These are phyloP conservation scores for Drosophila truncata DNA, from an alignment of 1,140 invertebrate species.

Conservation along the genomic window DNA sequence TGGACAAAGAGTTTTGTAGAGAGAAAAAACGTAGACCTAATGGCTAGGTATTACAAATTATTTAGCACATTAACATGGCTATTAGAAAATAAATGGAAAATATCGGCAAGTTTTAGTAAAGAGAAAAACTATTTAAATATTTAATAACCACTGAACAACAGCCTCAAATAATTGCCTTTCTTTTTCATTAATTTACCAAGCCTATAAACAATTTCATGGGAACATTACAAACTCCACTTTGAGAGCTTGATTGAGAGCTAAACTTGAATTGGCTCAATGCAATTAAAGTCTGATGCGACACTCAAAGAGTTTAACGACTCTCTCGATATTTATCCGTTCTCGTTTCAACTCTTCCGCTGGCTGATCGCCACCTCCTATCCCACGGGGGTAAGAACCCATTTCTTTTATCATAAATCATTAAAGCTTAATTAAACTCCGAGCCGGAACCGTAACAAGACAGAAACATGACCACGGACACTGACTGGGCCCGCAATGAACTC, in stretches of 20 bases:
- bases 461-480: conserved; percentile 26
- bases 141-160: background rate
- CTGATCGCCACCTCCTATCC: background rate
- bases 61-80: background rate
- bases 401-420: conserved; percentile 69
- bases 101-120: background rate
- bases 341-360: conserved; percentile 32
- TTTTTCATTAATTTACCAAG: background rate
- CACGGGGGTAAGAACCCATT: conserved; percentile 12
- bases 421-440: conserved; percentile 61
- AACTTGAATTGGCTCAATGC: conserved; percentile 16
- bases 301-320: conserved; percentile 12
- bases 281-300: conserved; percentile 28
- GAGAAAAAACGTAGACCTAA: background rate
- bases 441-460: conserved; percentile 62
- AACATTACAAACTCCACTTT: background rate
- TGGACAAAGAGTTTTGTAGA: background rate
- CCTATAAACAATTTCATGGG: background rate
- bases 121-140: background rate
- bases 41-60: background rate
- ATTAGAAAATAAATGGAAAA: background rate
- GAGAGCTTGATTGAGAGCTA: conserved; percentile 16
- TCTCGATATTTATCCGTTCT: conserved; percentile 23
- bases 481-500: conserved; percentile 51
- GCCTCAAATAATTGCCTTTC: background rate